Evolutionary conservation across 2,888 invertebrate genomes (phyloP).

Genomic region (Tetranychus truncatus): DNA sequence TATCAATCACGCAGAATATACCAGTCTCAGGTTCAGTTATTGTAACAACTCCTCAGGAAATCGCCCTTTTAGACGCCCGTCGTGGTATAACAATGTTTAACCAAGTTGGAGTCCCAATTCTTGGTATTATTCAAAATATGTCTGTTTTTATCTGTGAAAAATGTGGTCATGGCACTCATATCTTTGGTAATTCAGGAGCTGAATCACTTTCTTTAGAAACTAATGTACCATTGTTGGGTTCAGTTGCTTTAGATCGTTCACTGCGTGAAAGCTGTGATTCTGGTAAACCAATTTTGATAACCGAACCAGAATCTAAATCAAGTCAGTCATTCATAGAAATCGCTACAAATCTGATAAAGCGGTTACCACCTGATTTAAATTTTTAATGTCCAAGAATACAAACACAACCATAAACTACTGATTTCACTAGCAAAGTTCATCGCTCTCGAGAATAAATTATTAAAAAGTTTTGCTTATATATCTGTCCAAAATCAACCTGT

Average conservation of each 20-base stretch:
- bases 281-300: conserved; percentile 53
- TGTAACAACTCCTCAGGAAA: conserved; percentile 77
- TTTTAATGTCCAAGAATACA: not conserved
- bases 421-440: too few species aligned
- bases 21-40: conserved; percentile 68
- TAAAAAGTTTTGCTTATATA: too few species aligned
- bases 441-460: too few species aligned
- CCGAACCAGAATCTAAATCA: conserved; percentile 12
- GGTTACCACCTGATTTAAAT: not conserved
- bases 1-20: conserved; percentile 71
- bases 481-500: too few species aligned
- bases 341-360: conserved; percentile 7
- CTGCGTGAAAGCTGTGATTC: conserved; percentile 51
- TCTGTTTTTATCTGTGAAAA: conserved; percentile 54
- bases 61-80: conserved; percentile 64
- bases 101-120: conserved; percentile 57
- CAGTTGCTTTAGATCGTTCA: conserved; percentile 51
- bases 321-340: conserved; percentile 15
- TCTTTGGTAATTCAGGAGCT: conserved; percentile 52
- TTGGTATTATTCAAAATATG: conserved; percentile 86
- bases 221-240: conserved; percentile 39
- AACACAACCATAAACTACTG: not conserved
- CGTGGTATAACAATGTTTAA: conserved; percentile 72
- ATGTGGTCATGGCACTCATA: conserved; percentile 50
- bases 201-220: conserved; percentile 40